Evolutionary conservation across 2,888 invertebrate genomes (phyloP).

Genomic region (Caenorhabditis doughertyi): DNA sequence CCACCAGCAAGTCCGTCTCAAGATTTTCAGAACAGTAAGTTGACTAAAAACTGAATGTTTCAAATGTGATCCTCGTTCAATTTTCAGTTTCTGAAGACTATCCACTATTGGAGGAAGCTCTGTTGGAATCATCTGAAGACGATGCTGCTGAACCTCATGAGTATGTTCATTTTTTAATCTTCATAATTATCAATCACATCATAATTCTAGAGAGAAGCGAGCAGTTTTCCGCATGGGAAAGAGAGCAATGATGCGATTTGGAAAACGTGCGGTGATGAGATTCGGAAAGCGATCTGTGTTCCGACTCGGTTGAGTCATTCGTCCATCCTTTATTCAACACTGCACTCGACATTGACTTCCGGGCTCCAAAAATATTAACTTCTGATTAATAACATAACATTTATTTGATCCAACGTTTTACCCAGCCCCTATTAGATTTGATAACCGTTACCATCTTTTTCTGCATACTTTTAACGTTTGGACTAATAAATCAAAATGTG

Average conservation of each 20-base stretch:
- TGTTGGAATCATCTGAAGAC: conserved; percentile 1
- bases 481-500: conserved; percentile 59
- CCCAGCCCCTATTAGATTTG: conserved; percentile 26
- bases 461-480: conserved; percentile 41
- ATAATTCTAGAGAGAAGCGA: conserved; percentile 54
- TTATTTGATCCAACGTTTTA: conserved; percentile 13
- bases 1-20: conserved; percentile 10
- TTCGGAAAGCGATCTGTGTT: conserved; percentile 70
- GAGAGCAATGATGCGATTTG: conserved; percentile 71
- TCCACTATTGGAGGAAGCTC: conserved; percentile 28
- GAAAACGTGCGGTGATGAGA: conserved; percentile 72
- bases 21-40: conserved; percentile 21
- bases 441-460: conserved; percentile 7
- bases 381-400: conserved; percentile 3
- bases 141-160: conserved; percentile 27
- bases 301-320: conserved; percentile 64
- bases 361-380: conserved; percentile 21
- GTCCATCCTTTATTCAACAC: conserved; percentile 3
- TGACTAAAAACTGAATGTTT: no score
- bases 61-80: no score
- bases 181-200: no score
- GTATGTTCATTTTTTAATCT: conserved; percentile 13
- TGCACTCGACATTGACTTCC: conserved; percentile 48
- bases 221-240: conserved; percentile 67
- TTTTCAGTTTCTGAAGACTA: conserved; percentile 4